Evolutionary conservation across 2,888 invertebrate species (phyloP).

Genomic region (Geophilus truncorum): DNA sequence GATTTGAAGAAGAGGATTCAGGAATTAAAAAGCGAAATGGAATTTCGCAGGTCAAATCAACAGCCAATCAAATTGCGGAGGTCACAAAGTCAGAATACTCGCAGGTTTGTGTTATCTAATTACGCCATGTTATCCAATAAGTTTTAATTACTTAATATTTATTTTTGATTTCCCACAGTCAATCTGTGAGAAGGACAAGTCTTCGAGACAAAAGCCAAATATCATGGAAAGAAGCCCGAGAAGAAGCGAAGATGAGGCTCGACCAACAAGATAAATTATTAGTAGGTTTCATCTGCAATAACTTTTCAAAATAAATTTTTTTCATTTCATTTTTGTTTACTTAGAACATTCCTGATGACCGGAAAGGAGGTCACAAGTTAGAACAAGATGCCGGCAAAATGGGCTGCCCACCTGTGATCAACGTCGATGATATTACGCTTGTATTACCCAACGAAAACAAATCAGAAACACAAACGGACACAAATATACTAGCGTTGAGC

Average conservation of each 20-base stretch:
- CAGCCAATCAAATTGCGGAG: slow-evolving; percentile 60
- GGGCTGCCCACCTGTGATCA: neutral
- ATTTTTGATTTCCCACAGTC: slow-evolving; percentile 55
- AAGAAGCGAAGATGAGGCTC: slow-evolving; percentile 74
- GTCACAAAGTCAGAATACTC: slow-evolving; percentile 56
- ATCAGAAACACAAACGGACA: neutral
- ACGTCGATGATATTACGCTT: slow-evolving; percentile 30
- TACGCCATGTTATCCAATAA: neutral
- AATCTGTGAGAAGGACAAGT: slow-evolving; percentile 88
- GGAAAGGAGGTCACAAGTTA: neutral
- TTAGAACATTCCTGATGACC: slow-evolving; percentile 40
- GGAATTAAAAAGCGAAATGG: slow-evolving; percentile 83
- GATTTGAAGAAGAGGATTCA: slow-evolving; percentile 85
- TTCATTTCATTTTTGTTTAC: slow-evolving; percentile 37
- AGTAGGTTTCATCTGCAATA: neutral
- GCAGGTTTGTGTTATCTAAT: slow-evolving; percentile 44
- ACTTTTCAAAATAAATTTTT: slow-evolving; percentile 9
- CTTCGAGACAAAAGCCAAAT: slow-evolving; percentile 88
- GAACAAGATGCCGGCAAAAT: neutral
- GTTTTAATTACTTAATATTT: neutral
- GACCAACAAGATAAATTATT: slow-evolving; percentile 46
- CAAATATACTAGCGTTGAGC: neutral
- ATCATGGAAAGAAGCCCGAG: slow-evolving; percentile 88
- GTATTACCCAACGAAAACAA: neutral
- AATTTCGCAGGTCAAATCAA: slow-evolving; percentile 62